Percentiles rank a stretch among this genome's conserved stretches.
phyloP scores from a whole-genome alignment of 2,797 vertebrate genomes.

The Fundulus diaphanus region DNA sequence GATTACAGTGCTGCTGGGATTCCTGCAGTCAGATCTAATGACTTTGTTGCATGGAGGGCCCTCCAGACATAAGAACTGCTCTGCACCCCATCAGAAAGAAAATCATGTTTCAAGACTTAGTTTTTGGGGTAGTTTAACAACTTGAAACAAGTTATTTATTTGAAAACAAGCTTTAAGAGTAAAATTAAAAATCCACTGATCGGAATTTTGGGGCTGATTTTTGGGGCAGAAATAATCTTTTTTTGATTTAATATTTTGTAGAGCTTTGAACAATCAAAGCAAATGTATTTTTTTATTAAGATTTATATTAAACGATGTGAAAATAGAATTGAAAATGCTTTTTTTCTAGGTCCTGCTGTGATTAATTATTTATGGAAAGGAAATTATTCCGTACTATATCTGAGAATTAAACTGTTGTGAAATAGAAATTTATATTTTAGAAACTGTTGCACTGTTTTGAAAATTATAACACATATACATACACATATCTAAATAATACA shows the following conservation, averaged over 20 bases:
- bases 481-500: background rate
- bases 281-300: too few relatives aligned
- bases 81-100: background rate
- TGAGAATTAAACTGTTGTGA: background rate
- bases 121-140: background rate
- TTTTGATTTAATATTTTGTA: too few relatives aligned
- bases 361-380: background rate
- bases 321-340: background rate
- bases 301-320: too few relatives aligned
- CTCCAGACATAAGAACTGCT: background rate
- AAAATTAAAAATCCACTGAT: background rate
- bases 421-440: background rate
- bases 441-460: background rate
- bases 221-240: background rate
- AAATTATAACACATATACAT: too few relatives aligned
- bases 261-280: too few relatives aligned
- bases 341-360: background rate
- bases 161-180: background rate
- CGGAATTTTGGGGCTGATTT: background rate
- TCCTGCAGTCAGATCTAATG: constrained; percentile 31
- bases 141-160: background rate
- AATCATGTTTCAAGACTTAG: background rate
- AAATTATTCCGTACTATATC: background rate
- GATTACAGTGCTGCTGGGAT: constrained; percentile 29
- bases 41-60: background rate